phyloP scores from a whole-genome alignment of 2,113 vertebrate species.

The Acrocephalus kingi region DNA sequence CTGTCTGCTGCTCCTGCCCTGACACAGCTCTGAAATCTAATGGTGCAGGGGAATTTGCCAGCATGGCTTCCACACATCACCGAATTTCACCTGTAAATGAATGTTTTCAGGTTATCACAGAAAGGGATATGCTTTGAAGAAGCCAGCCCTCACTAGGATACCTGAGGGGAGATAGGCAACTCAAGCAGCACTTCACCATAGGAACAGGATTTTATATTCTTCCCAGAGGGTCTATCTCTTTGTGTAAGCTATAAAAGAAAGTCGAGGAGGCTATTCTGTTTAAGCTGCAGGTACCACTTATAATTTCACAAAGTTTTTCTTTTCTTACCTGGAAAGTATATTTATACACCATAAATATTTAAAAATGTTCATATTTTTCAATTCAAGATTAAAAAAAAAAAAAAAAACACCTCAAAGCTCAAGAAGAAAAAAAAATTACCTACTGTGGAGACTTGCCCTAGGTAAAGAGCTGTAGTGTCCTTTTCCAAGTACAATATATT shows the following conservation, averaged over 20 bases:
- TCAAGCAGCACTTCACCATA: not conserved
- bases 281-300: not conserved
- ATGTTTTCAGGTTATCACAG: not conserved
- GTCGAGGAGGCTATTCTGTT: not conserved
- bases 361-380: not conserved
- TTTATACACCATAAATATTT: not conserved
- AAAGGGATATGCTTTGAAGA: not conserved
- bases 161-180: not conserved
- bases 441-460: not conserved
- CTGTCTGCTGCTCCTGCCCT: not conserved
- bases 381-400: not conserved
- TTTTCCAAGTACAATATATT: not conserved
- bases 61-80: not conserved
- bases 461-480: not conserved
- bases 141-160: not conserved
- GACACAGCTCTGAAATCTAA: not conserved
- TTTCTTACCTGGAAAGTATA: not conserved
- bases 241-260: not conserved
- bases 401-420: not conserved
- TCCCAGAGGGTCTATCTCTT: not conserved
- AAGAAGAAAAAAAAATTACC: not conserved
- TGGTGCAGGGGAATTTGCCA: not conserved
- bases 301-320: not conserved
- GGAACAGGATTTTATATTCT: not conserved
- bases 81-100: not conserved